Base-by-base conservation (phyloP, 2,888 invertebrate species). In the Hirudinaria manillensis region DNA sequence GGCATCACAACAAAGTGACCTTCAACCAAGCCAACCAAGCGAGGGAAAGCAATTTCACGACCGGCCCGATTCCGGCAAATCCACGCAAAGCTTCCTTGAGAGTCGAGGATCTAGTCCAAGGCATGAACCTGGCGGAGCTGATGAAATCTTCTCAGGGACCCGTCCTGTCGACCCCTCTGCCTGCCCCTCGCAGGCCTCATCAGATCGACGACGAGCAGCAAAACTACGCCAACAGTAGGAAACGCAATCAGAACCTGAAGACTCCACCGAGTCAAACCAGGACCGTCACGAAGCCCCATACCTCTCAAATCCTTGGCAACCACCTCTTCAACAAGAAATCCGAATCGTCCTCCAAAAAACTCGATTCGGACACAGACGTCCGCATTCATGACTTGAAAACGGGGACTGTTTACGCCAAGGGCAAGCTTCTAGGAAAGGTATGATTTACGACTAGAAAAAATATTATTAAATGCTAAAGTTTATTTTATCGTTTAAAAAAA, bases 401-500 rank as follows among this genome's bases (percentile, higher is more conserved):
- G 13, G 82, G 83, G 72, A 83, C 82, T 0, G 83, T 83, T 21
- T 84, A 84, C 77, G 79, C 82, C 27, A 79, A 82, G 38, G 84
- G 84, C 36, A 80, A 81, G 68, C 79, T 84, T 21, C 80, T 84
- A 1, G 84, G 78, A 53, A 78, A 78, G 78, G 78, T 77, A 68
- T 16, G 75, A 29, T 13, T 61, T 51, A 21, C 38, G 29, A n/a
- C 21, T n/a, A n/a, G n/a, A n/a, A 32, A 24, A 71, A 16, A 13
- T 32, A 19, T 51, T 29, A 3, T 32, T 36, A 27, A 19, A 4
- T n/a, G 32, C 19, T n/a, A 53, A 19, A 19, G 16, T 56, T 10
- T 66, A 27, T 34, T 34, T 32, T 10, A 24, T 24, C 36, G 27
- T 10, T 70, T n/a, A n/a, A n/a, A n/a, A n/a, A n/a, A n/a, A n/a